A percentile compares a stretch with the other conserved stretches of the same genome.
Evolutionary conservation across 2,113 vertebrate genomes (phyloP).

Genomic region (Tachuris rubrigastra): DNA sequence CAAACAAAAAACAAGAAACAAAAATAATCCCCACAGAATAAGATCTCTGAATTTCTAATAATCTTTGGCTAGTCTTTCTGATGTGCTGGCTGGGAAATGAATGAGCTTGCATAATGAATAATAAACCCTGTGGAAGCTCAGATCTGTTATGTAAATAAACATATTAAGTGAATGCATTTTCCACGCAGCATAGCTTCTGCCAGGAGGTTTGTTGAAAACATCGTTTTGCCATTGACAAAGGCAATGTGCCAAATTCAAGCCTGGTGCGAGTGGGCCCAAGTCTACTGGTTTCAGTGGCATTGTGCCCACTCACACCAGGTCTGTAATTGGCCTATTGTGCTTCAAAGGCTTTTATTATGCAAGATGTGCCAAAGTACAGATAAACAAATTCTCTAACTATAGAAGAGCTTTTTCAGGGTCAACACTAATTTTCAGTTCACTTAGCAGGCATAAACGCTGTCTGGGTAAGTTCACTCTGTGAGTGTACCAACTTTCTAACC

Average conservation of each 20-base stretch:
- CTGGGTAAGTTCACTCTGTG: neutral
- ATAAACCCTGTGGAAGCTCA: neutral
- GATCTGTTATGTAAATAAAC: constrained; percentile 55
- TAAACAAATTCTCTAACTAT: constrained; percentile 58
- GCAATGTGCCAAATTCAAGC: constrained; percentile 7
- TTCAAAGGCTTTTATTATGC: constrained; percentile 62
- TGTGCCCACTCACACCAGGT: constrained; percentile 36
- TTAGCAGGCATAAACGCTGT: constrained; percentile 11
- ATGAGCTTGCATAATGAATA: constrained; percentile 1
- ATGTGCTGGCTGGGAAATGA: neutral
- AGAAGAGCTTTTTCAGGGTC: constrained; percentile 66
- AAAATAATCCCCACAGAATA: neutral
- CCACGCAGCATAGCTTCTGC: neutral
- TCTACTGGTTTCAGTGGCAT: neutral
- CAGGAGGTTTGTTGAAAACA: constrained; percentile 40
- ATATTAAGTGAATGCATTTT: constrained; percentile 39
- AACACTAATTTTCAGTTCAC: constrained; percentile 37
- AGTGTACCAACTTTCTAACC: neutral
- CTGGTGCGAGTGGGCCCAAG: neutral
- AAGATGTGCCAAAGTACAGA: constrained; percentile 53
- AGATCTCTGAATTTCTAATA: neutral
- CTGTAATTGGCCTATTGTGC: constrained; percentile 41
- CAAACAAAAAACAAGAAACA: neutral
- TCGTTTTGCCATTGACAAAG: constrained; percentile 40
- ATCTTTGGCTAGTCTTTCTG: neutral